Base-by-base conservation (phyloP, 2,888 invertebrate genomes). In the Axea sp. region DNA sequence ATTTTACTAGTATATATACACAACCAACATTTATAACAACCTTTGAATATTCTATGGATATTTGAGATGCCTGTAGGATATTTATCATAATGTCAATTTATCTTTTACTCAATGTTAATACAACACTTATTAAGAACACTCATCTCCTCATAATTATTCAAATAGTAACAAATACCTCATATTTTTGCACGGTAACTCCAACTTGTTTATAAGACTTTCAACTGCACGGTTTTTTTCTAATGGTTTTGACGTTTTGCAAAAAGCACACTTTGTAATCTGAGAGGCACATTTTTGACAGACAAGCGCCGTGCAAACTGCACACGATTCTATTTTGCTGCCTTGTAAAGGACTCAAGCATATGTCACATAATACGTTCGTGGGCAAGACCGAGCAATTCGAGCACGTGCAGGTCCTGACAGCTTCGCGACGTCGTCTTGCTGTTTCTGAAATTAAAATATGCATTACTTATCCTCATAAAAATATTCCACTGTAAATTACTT, bases 311-410 rank as follows among this genome's bases (percentile, higher is more conserved):
- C 84, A 84, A 0, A 80, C 64, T 1, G 75, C 49, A 22, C 84
- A 84, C 1, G 81, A 76, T 17, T 62, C 64, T 2, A 84, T 75
- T 6, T 76, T 75, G 1, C 37, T 74, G 3, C 77, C 76, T 22
- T 84, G 82, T 1, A 84, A 65, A 1, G 81, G 76, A 37, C 81
- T 81, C 26, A 81, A 60, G 51, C 84, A 84, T 1, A 84, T 72
- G n/a, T 60, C 74, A 60, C 84, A 84, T 57, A 83, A 83, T 5
- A 77, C 77, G 37, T 80, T 71, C 4, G 26, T 51, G 5, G 33
- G 35, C 8, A 83, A 39, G 15, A 51, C 53, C 3, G 57, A 30
- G 47, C 84, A 84, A 41, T 84, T 83, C 3, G 57, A 30, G 28
- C 83, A 84, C 1, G 30, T 39, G 68, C 82, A 82, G 8, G 2